Conservation (phyloP, 2,113 vertebrate genomes). For the Progne subis region DNA sequence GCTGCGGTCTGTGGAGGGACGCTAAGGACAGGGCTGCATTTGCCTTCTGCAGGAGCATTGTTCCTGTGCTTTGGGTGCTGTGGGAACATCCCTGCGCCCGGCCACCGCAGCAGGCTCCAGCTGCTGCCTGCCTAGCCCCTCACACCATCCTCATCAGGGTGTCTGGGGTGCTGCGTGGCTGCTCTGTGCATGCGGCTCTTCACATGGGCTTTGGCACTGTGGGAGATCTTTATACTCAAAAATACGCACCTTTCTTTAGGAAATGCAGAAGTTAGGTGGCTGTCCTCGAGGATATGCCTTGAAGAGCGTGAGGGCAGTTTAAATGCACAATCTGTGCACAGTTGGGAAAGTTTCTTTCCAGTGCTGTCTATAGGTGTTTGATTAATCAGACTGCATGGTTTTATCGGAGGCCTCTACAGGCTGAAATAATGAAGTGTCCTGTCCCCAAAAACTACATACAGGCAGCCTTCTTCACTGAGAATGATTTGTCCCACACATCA, state of each 20-base stretch:
- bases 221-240: neutral
- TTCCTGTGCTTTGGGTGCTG: neutral
- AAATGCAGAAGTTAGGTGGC: neutral
- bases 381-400: neutral
- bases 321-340: neutral
- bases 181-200: fast-evolving
- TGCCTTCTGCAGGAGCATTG: fast-evolving
- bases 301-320: neutral
- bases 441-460: neutral
- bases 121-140: neutral
- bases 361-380: fast-evolving
- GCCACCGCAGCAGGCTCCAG: neutral
- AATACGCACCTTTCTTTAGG: neutral
- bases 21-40: fast-evolving
- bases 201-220: neutral
- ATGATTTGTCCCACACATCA: neutral
- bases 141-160: fast-evolving
- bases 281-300: neutral
- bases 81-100: fast-evolving
- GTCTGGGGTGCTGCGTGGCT: fast-evolving
- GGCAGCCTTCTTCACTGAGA: neutral
- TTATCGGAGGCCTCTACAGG: neutral
- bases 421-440: neutral
- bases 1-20: neutral
- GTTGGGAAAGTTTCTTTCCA: neutral